Evolutionary conservation across 2,888 invertebrate genomes (phyloP).

Genomic region (Aporophyla nigra): DNA sequence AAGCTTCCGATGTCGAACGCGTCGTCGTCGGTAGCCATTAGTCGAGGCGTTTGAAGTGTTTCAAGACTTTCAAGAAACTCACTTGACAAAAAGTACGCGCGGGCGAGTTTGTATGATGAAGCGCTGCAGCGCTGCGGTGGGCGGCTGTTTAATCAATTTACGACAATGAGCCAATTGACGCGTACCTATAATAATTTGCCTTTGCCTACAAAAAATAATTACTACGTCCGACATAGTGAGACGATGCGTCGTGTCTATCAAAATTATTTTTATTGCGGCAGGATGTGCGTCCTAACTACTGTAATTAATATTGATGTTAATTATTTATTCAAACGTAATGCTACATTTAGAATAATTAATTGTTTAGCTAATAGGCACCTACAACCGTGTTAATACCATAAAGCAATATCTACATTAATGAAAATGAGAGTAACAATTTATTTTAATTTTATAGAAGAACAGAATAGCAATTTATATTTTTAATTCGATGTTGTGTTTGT

Average conservation of each 20-base stretch:
- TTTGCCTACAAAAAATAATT: slow-evolving; percentile 33
- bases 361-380: slow-evolving; percentile 36
- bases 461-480: slow-evolving; percentile 33
- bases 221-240: slow-evolving; percentile 12
- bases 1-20: slow-evolving; percentile 70
- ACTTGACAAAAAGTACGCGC: slow-evolving; percentile 59
- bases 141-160: slow-evolving; percentile 59
- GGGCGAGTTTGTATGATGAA: slow-evolving; percentile 46
- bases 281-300: slow-evolving; percentile 53
- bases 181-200: slow-evolving; percentile 43
- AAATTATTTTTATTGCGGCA: slow-evolving; percentile 41
- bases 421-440: slow-evolving; percentile 8
- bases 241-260: slow-evolving; percentile 22
- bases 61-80: slow-evolving; percentile 69
- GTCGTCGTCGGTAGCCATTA: slow-evolving; percentile 68
- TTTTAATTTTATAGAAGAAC: neutral
- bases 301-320: slow-evolving; percentile 54
- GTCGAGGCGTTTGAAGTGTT: slow-evolving; percentile 64
- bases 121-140: slow-evolving; percentile 55
- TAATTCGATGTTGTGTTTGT: slow-evolving; percentile 29
- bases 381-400: slow-evolving; percentile 27
- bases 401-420: slow-evolving; percentile 16
- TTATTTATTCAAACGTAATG: slow-evolving; percentile 51
- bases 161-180: slow-evolving; percentile 62
- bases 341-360: slow-evolving; percentile 52